Percentiles rank a stretch among this genome's conserved stretches.
Conservation (phyloP, 2,797 vertebrate species). For the Centroberyx gerrardi region DNA sequence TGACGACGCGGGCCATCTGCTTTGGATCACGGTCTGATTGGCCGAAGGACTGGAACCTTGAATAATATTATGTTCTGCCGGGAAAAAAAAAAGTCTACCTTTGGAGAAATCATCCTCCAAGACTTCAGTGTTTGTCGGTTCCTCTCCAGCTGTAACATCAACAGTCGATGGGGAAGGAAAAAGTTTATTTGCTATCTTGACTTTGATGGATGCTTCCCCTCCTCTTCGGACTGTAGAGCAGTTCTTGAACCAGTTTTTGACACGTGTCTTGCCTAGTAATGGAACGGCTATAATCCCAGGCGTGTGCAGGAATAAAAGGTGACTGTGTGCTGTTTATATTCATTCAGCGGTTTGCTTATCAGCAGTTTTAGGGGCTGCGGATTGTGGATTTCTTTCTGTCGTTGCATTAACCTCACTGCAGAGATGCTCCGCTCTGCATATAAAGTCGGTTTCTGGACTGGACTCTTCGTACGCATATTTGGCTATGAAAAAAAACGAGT, state of each 20-base stretch:
- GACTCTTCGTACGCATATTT: slow-evolving; percentile 20
- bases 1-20: slow-evolving; percentile 53
- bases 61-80: slow-evolving; percentile 36
- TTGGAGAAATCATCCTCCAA: not conserved
- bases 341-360: slow-evolving; percentile 1
- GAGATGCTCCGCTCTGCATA: slow-evolving; percentile 13
- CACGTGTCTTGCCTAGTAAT: not conserved
- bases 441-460: slow-evolving; percentile 16
- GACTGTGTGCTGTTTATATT: slow-evolving; percentile 9
- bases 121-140: slow-evolving; percentile 9
- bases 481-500: slow-evolving; percentile 18
- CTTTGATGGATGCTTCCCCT: slow-evolving; percentile 37
- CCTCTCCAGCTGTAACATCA: slow-evolving; percentile 31
- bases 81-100: slow-evolving; percentile 28
- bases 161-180: slow-evolving; percentile 6
- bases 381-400: not conserved
- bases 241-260: slow-evolving; percentile 11
- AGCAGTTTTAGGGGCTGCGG: not conserved
- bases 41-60: slow-evolving; percentile 26
- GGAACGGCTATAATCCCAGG: not conserved
- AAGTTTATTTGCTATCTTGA: slow-evolving; percentile 39
- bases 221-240: slow-evolving; percentile 5
- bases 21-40: slow-evolving; percentile 56
- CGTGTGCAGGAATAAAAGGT: not conserved
- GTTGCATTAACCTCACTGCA: slow-evolving; percentile 1